phyloP scores from a whole-genome alignment of 2,113 vertebrate genomes.

The Pan troglodytes region DNA sequence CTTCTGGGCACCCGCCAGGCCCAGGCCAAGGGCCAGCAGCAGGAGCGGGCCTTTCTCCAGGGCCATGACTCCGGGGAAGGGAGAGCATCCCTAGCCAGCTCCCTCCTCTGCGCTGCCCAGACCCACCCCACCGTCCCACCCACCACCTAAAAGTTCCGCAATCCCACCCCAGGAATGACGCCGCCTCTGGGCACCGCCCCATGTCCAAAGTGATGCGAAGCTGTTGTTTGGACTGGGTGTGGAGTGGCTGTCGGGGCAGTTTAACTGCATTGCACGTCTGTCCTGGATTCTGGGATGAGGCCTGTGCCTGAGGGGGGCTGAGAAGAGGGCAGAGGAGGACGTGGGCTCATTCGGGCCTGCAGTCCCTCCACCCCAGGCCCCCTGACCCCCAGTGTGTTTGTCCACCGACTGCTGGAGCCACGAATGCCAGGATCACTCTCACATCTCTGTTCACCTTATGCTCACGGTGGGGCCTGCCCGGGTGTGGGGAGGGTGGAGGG shows the following conservation, averaged over 20 bases:
- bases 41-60: neutral
- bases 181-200: fast-evolving
- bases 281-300: neutral
- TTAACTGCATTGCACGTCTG: neutral
- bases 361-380: neutral
- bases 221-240: fast-evolving
- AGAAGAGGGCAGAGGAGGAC: neutral
- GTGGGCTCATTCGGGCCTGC: neutral
- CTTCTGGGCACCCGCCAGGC: neutral
- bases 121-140: fast-evolving
- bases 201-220: neutral
- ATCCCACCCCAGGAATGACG: fast-evolving
- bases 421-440: no score
- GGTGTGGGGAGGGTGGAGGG: neutral
- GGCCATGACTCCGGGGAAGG: neutral
- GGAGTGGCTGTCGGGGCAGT: neutral
- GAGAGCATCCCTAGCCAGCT: fast-evolving
- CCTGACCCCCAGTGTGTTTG: neutral
- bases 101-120: fast-evolving
- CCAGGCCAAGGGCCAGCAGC: neutral
- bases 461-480: fast-evolving
- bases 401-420: no score
- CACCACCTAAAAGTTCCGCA: fast-evolving
- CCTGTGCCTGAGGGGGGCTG: fast-evolving
- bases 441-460: fast-evolving